Base-by-base conservation (phyloP, 2,888 invertebrate species). In the Cenopis cana region DNA sequence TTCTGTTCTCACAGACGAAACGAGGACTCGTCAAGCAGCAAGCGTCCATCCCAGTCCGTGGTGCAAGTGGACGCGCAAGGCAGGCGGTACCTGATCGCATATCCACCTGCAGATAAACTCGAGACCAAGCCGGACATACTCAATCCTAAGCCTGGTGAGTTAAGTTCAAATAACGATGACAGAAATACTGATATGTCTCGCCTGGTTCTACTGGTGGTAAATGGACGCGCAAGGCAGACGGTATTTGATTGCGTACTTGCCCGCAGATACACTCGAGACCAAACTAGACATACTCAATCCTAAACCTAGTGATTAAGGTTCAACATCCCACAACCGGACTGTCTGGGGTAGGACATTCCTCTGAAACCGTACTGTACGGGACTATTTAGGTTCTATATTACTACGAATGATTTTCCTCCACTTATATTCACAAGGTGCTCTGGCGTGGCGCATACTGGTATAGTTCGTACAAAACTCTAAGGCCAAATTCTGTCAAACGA, bases 61-160 rank as follows among this genome's bases (percentile, higher is more conserved):
- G 92, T 93, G n/a, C 93, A 92, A 61, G 89, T 93, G 4, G 93
- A 93, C 72, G 88, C 91, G 0, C 90, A 92, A 56, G 93, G 93
- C 0, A 75, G 92, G n/a, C 75, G 90, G 55, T 91, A 87, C 79
- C 88, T 93, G 67, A 90, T 92, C 52, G 92, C 93, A 0, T 93
- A 92, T 75, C 91, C 93, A 0, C 82, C 87, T 0, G 83, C 85
- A 0, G 91, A 90, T 68, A 91, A 91, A 77, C 80, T 84, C 76
- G 91, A 91, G 73, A 85, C 88, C n/a, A 92, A 91, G 64, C 93
- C 93, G 10, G 93, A 93, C 54, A 92, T 92, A 71, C 78, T 93
- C 66, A 91, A 91, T 74, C 93, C 93, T 67, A 92, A 91, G 75
- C 78, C 89, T 75, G 93, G 93, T 93, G 69, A 55, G 55, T 55